Conservation (phyloP, 2,797 vertebrate species). For the Crax fasciolata region DNA sequence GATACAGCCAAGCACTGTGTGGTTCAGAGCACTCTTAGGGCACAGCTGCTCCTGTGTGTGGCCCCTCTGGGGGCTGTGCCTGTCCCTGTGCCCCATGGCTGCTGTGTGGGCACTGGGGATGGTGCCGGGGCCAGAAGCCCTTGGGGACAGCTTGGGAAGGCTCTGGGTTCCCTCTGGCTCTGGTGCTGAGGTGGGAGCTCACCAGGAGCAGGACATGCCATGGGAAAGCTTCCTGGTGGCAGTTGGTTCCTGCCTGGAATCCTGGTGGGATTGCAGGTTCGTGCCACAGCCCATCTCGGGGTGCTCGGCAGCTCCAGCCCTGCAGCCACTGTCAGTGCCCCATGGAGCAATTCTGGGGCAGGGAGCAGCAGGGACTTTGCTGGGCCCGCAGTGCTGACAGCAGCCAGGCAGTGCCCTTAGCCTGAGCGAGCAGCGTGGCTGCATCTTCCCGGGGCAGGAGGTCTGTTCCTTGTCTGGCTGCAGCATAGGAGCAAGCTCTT, state of each 20-base stretch:
- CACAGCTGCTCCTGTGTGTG: conserved; percentile 25
- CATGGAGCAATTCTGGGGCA: background rate
- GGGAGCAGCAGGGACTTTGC: background rate
- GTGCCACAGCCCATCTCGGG: rapidly evolving
- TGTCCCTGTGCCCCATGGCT: background rate
- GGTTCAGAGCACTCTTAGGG: conserved; percentile 55
- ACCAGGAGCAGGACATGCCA: rapidly evolving
- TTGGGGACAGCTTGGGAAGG: background rate
- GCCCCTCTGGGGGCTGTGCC: background rate
- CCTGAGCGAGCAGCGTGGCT: rapidly evolving
- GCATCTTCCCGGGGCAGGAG: background rate
- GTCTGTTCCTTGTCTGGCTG: rapidly evolving
- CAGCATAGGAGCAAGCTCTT: background rate
- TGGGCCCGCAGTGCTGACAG: background rate
- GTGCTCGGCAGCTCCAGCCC: background rate
- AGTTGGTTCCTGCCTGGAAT: too few relatives aligned
- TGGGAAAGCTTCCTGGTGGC: background rate
- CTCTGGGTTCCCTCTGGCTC: background rate
- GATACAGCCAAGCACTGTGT: conserved; percentile 50
- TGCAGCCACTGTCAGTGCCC: background rate
- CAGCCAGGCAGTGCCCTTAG: background rate
- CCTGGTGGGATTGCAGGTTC: background rate
- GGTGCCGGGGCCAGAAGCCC: background rate
- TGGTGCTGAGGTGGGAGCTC: background rate
- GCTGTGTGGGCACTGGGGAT: rapidly evolving